These are phyloP conservation scores for Zosterops japonicus DNA, from an alignment of 2,113 vertebrate species.

Conservation along the genomic window DNA sequence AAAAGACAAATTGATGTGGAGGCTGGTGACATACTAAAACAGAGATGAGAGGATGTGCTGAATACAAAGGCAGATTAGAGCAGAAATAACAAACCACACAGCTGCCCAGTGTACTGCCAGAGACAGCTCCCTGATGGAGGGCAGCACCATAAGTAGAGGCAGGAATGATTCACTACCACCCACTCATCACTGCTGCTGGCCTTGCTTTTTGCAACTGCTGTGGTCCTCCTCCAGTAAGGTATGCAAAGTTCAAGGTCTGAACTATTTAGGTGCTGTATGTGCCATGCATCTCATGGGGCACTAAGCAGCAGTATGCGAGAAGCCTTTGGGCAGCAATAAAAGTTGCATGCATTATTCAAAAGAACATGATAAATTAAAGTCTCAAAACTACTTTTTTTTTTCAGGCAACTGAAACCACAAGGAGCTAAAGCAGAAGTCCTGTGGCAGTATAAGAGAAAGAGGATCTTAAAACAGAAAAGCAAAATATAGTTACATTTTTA, in stretches of 20 bases:
- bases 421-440: background rate
- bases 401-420: background rate
- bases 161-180: background rate
- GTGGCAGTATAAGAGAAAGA: background rate
- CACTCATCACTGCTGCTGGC: background rate
- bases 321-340: background rate
- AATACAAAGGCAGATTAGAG: background rate
- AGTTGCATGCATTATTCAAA: background rate
- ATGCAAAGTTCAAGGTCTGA: background rate
- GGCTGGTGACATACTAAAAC: background rate
- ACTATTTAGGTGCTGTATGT: background rate
- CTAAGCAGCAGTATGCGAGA: background rate
- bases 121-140: background rate
- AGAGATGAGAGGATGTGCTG: background rate
- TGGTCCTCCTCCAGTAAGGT: background rate
- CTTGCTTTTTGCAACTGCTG: background rate
- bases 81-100: background rate
- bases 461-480: background rate
- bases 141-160: background rate
- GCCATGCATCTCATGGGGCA: background rate
- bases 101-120: background rate
- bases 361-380: background rate
- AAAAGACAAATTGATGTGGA: background rate
- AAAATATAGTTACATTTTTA: background rate
- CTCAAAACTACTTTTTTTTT: background rate